Conservation (phyloP, 2,113 vertebrate species). For the Apus apus region DNA sequence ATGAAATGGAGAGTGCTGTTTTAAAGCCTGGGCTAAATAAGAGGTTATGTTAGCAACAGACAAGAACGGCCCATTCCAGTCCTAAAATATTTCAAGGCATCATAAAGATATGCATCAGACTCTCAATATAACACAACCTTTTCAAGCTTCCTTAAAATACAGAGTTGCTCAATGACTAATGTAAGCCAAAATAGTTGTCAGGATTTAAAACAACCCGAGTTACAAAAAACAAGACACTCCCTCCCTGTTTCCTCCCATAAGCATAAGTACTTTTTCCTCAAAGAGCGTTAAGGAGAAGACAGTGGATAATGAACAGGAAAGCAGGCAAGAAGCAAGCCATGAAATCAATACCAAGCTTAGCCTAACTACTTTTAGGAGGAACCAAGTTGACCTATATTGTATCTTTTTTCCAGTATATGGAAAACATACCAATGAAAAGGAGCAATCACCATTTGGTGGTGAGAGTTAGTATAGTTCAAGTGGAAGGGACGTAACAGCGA, state of each 20-base stretch:
- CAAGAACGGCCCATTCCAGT: neutral
- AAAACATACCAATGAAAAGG: neutral
- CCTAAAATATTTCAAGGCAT: neutral
- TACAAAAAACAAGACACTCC: neutral
- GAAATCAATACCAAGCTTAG: neutral
- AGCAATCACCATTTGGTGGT: neutral
- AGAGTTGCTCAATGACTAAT: neutral
- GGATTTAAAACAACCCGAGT: neutral
- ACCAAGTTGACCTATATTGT: neutral
- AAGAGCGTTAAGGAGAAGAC: neutral
- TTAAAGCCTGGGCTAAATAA: neutral
- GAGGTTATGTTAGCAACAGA: neutral
- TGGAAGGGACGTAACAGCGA: neutral
- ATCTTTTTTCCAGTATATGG: neutral
- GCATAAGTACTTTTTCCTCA: neutral
- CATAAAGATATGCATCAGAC: neutral
- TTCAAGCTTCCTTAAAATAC: neutral
- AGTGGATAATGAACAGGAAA: neutral
- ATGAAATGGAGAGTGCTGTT: neutral
- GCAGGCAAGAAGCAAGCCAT: neutral
- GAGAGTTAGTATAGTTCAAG: neutral
- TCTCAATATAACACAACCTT: neutral
- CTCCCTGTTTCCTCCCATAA: neutral
- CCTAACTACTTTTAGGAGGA: neutral
- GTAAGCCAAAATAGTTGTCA: neutral